A percentile compares a stretch with the other conserved stretches of the same genome.
phyloP scores from a whole-genome alignment of 2,113 vertebrate genomes.

The Theristicus caerulescens region DNA sequence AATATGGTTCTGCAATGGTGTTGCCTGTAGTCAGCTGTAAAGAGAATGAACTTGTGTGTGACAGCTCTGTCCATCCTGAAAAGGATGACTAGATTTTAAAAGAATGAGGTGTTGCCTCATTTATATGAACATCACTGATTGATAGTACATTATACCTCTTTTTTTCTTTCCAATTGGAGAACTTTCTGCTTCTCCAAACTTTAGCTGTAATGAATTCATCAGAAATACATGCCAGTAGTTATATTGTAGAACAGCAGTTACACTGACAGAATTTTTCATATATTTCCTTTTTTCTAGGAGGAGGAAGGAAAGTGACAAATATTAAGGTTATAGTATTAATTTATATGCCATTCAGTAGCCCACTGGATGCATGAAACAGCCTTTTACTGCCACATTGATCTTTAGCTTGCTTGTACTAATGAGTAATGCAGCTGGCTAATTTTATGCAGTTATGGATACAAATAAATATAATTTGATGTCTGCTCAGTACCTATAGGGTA shows the following conservation, averaged over 20 bases:
- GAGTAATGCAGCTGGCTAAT: not conserved
- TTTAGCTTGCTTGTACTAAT: not conserved
- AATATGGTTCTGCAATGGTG: not conserved
- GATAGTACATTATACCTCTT: not conserved
- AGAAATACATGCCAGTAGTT: not conserved
- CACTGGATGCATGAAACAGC: not conserved
- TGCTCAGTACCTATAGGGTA: not conserved
- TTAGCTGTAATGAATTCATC: not conserved
- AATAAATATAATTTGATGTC: not conserved
- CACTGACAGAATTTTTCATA: not conserved
- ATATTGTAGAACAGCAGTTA: not conserved
- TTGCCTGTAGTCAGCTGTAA: not conserved
- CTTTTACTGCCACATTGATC: not conserved
- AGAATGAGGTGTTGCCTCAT: not conserved
- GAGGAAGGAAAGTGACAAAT: not conserved
- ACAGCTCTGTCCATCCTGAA: not conserved
- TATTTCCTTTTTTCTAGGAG: not conserved
- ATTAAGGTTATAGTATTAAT: not conserved
- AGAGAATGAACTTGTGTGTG: not conserved
- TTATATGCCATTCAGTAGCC: not conserved
- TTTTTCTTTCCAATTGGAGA: not conserved
- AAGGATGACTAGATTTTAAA: not conserved
- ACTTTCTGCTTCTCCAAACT: not conserved
- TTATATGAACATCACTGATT: not conserved
- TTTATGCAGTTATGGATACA: not conserved